These are phyloP conservation scores for Lethrus apterus DNA, from an alignment of 1,140 invertebrate genomes.

Conservation along the genomic window DNA sequence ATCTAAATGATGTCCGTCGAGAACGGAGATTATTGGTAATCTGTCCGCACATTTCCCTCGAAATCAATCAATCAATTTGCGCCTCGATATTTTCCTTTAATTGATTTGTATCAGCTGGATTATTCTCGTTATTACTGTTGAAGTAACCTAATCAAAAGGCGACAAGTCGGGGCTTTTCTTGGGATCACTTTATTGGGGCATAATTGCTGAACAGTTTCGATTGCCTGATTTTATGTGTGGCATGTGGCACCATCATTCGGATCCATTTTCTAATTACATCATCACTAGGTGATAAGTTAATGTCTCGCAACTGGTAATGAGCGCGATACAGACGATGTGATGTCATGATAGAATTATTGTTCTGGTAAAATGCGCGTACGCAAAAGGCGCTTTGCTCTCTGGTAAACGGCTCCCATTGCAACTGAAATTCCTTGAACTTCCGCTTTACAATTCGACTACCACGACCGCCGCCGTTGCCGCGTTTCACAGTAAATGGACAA, in stretches of 20 bases:
- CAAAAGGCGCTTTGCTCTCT: too few species aligned
- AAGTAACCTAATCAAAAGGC: neutral
- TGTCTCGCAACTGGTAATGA: neutral
- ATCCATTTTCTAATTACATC: neutral
- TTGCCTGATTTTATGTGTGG: neutral
- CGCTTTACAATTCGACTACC: too few species aligned
- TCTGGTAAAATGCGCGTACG: neutral
- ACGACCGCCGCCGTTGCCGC: too few species aligned
- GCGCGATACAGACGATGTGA: neutral
- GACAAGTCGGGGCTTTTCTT: slow-evolving; percentile 1
- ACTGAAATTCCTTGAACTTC: too few species aligned
- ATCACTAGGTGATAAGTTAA: neutral
- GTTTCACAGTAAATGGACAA: too few species aligned
- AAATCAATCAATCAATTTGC: neutral
- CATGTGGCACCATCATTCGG: neutral
- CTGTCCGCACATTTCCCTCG: slow-evolving; percentile 1
- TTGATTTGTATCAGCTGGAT: neutral
- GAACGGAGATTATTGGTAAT: slow-evolving; percentile 1
- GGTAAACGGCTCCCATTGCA: too few species aligned
- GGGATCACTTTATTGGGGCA: neutral
- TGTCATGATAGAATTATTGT: neutral
- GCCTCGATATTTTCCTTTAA: neutral
- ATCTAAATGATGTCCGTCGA: neutral
- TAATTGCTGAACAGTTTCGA: neutral
- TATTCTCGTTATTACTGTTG: neutral